phyloP scores from a whole-genome alignment of 2,797 vertebrate genomes.

The Lycodopsis pacificus region DNA sequence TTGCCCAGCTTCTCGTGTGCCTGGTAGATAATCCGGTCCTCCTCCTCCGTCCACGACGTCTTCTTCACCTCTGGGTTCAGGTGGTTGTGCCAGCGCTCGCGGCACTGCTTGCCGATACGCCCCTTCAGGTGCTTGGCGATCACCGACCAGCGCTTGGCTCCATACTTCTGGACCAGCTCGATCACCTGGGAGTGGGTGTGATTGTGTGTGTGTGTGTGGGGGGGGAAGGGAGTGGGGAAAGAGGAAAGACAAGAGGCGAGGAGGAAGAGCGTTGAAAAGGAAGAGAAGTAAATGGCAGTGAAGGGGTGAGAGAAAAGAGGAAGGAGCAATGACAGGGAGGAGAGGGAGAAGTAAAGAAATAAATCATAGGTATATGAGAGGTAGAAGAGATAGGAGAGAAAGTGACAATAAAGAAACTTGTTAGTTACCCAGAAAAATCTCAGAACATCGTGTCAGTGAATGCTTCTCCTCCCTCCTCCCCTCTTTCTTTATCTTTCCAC shows the following conservation, averaged over 20 bases:
- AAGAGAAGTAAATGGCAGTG: slow-evolving; percentile 56
- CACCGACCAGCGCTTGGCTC: slow-evolving; percentile 98
- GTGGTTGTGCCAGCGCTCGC: slow-evolving; percentile 99
- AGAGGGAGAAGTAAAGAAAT: slow-evolving; percentile 67
- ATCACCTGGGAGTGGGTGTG: slow-evolving; percentile 89
- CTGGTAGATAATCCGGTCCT: slow-evolving; percentile 99
- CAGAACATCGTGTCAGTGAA: slow-evolving; percentile 17
- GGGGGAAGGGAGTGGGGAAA: background rate
- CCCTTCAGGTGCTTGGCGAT: slow-evolving; percentile 99
- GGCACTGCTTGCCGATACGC: slow-evolving; percentile 98
- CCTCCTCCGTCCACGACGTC: slow-evolving; percentile 99
- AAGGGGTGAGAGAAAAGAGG: slow-evolving; percentile 66
- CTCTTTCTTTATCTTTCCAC: slow-evolving; percentile 51
- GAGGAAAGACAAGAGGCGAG: slow-evolving; percentile 38
- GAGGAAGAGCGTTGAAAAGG: slow-evolving; percentile 51
- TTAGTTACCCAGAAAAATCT: slow-evolving; percentile 23
- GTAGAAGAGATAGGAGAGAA: slow-evolving; percentile 28
- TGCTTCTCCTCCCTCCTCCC: slow-evolving; percentile 12
- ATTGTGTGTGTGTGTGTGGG: background rate
- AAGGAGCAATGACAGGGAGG: slow-evolving; percentile 71
- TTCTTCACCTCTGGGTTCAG: slow-evolving; percentile 99
- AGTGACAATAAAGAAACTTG: slow-evolving; percentile 20
- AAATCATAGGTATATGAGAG: slow-evolving; percentile 23
- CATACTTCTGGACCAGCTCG: slow-evolving; percentile 98
- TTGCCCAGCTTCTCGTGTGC: slow-evolving; percentile 99